Evolutionary conservation across 2,113 vertebrate genomes (phyloP).

Genomic region (Callipepla californica): DNA sequence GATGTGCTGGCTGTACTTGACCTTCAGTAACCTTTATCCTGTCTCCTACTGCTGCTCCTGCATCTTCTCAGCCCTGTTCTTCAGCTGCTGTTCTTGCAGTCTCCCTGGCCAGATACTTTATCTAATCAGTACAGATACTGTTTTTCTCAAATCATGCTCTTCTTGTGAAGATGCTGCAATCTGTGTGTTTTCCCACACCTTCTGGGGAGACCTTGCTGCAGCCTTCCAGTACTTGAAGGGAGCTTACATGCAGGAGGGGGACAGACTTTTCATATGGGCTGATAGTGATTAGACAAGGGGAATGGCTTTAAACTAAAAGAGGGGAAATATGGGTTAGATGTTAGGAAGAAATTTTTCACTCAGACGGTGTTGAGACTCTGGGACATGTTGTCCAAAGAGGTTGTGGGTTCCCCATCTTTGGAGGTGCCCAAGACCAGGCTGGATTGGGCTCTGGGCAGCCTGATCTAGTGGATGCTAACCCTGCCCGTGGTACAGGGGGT

Average conservation of each 20-base stretch:
- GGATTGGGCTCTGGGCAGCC: neutral
- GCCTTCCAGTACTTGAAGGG: no score
- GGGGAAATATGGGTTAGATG: no score
- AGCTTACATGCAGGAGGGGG: no score
- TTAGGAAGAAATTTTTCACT: no score
- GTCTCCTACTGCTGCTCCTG: constrained; percentile 14
- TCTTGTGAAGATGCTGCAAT: neutral
- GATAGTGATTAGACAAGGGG: no score
- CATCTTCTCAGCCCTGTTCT: constrained; percentile 26
- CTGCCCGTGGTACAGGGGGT: neutral
- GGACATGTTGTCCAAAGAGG: no score
- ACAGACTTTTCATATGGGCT: no score
- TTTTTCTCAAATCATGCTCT: neutral
- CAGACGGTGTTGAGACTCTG: no score
- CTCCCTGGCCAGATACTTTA: constrained; percentile 5
- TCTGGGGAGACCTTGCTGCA: no score
- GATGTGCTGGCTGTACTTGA: constrained; percentile 50
- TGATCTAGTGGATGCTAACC: neutral
- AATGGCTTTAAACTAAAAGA: no score
- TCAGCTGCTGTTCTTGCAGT: neutral
- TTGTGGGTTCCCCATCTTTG: no score
- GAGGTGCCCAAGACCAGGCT: no score
- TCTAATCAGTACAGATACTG: neutral
- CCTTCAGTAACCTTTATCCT: constrained; percentile 68
- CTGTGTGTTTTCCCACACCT: neutral